Percentiles rank a stretch among this genome's conserved stretches.
These are phyloP conservation scores for Trichonephila inaurata DNA, from an alignment of 1,140 invertebrate genomes.

Conservation along the genomic window DNA sequence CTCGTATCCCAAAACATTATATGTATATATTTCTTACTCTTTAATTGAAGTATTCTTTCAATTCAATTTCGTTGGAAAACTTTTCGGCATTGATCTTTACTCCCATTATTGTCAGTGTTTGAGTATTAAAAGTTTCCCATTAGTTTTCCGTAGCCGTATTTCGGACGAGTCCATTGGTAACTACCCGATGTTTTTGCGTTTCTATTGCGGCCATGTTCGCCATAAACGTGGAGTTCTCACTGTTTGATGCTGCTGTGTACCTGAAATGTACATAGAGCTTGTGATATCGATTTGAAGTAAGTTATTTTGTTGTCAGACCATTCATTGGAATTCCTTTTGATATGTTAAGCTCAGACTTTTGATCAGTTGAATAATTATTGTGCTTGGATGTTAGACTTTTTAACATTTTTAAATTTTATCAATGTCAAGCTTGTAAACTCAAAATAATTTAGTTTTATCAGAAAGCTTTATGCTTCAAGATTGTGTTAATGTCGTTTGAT, in stretches of 20 bases:
- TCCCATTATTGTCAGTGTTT: background rate
- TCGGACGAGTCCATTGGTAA: conserved; percentile 62
- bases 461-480: too few relatives aligned
- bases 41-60: background rate
- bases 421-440: too few relatives aligned
- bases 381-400: too few relatives aligned
- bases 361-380: too few relatives aligned
- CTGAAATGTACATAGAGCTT: background rate
- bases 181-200: conserved; percentile 71
- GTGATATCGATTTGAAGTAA: conserved; percentile 23
- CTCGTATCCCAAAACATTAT: background rate
- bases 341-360: too few relatives aligned
- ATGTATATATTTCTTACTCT: background rate
- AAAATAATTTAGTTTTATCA: too few relatives aligned
- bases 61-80: background rate
- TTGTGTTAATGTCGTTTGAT: too few relatives aligned
- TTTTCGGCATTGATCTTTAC: background rate
- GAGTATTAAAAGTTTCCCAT: background rate
- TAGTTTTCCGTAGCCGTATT: conserved; percentile 4
- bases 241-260: conserved; percentile 33
- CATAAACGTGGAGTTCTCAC: conserved; percentile 68
- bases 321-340: background rate
- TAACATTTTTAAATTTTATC: too few relatives aligned
- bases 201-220: conserved; percentile 70
- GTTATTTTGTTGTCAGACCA: background rate